Evolutionary conservation across 1,140 invertebrate genomes (phyloP), one percentile per base, ranked within the genome.

Genomic region (Drosophila kikkawai): DNA sequence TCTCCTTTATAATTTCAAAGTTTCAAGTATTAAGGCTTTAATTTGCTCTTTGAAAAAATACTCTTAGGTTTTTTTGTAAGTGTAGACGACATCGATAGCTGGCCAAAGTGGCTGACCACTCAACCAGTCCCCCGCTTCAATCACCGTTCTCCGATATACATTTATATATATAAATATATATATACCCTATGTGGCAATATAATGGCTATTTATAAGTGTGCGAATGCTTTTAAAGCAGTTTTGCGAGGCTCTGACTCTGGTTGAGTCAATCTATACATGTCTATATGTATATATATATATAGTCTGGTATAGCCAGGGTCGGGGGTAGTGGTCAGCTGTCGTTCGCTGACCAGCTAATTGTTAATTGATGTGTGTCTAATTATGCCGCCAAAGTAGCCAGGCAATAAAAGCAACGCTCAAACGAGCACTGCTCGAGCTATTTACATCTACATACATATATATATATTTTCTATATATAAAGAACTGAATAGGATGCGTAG

Each of bases 331-430:
- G 83, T 73, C 83, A 80, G 80, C 79, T 87, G 83, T 80, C 75
- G 82, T 39, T 53, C 26, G 41, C 68, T 69, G 50, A 36, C 63
- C 80, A 71, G 85, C 84, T 87, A 87, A 87, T 87, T 87, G 84
- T 75, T 87, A 87, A 88, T 84, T 87, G 84, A 87, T 87, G 84
- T 87, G 84, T 87, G 84, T 84, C 84, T 87, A 87, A 87, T 87
- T 80, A 74, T 81, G 84, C 59, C 78, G 74, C 84, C 77, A 88
- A 87, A 87, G 84, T 87, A 75, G 84, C 84, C 85, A 87, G 84
- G 84, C 84, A 87, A 87, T 87, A 87, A 87, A 76, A 80, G 70
- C 77, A 47, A 45, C 67, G 37, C 69, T 37, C 47, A 64, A 56
- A 60, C 44, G n/a, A 44, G 36, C 41, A 29, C 39, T 41, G 42